A percentile compares a stretch with the other conserved stretches of the same genome.
Conservation (phyloP, 2,888 invertebrate genomes). For the Idaea aversata region DNA sequence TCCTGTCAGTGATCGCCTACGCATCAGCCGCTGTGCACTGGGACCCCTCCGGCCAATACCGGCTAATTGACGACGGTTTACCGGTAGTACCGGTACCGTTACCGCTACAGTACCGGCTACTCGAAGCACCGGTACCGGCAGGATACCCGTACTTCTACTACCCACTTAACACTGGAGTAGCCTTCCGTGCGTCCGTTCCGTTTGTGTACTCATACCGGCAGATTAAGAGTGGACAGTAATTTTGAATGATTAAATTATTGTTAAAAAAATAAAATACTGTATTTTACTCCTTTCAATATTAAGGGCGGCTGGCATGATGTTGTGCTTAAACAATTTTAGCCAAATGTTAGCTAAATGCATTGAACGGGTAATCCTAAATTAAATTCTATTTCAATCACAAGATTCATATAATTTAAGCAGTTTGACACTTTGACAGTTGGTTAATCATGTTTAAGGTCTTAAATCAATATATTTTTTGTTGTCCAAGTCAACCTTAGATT, state of each 20-base stretch:
- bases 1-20: constrained; percentile 25
- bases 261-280: background rate
- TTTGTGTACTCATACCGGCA: constrained; percentile 24
- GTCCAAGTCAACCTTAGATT: too few relatives aligned
- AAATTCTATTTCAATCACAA: too few relatives aligned
- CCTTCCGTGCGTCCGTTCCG: constrained; percentile 8
- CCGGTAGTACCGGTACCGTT: constrained; percentile 6
- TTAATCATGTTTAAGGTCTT: too few relatives aligned
- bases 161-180: background rate
- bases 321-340: too few relatives aligned
- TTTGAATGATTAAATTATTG: constrained; percentile 5
- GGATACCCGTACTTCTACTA: constrained; percentile 11
- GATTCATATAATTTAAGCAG: too few relatives aligned
- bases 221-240: constrained; percentile 7
- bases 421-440: too few relatives aligned
- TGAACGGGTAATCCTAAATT: too few relatives aligned
- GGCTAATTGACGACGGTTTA: constrained; percentile 17
- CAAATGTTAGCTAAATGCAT: too few relatives aligned
- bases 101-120: constrained; percentile 9
- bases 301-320: too few relatives aligned
- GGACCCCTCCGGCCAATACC: constrained; percentile 32
- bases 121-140: constrained; percentile 8
- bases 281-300: too few relatives aligned
- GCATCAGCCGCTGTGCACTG: constrained; percentile 28
- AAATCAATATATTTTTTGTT: too few relatives aligned